Conservation (phyloP, 2,113 vertebrate species). For the Dendrocopos noguchii region DNA sequence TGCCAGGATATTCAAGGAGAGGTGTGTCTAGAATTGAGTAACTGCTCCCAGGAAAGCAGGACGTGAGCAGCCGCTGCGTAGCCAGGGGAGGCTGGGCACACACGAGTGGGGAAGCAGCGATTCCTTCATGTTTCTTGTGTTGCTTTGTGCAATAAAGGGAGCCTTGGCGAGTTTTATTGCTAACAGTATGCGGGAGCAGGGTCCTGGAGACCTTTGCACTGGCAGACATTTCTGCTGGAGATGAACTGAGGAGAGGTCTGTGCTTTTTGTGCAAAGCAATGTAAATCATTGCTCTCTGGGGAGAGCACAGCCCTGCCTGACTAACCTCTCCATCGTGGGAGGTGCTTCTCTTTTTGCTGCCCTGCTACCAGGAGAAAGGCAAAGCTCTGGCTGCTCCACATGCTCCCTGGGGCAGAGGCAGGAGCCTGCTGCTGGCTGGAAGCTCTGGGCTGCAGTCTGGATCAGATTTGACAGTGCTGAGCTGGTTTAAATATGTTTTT, state of each 20-base stretch:
- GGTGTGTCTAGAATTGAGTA: accelerated
- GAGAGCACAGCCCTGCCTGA: not conserved
- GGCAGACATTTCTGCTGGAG: not conserved
- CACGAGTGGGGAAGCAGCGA: not conserved
- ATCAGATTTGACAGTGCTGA: not conserved
- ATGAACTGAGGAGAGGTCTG: not conserved
- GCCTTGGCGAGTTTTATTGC: not conserved
- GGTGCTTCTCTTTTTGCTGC: not conserved
- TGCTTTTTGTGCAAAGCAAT: not conserved
- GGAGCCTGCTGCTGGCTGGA: not conserved
- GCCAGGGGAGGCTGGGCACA: not conserved
- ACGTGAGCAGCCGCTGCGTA: not conserved
- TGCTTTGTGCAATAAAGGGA: not conserved
- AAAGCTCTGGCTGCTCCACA: not conserved
- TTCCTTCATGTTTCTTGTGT: not conserved
- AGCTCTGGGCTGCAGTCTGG: accelerated
- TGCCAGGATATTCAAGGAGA: not conserved
- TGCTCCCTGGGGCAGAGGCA: not conserved
- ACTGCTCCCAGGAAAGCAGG: not conserved
- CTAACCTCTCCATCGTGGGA: not conserved
- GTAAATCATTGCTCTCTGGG: not conserved
- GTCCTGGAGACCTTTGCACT: not conserved
- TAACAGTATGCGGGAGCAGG: not conserved
- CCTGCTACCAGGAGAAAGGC: not conserved
- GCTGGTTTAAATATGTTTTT: not conserved